Percentiles rank a stretch among this genome's conserved stretches.
Evolutionary conservation across 2,113 vertebrate species (phyloP).

Genomic region (Ursus arctos): DNA sequence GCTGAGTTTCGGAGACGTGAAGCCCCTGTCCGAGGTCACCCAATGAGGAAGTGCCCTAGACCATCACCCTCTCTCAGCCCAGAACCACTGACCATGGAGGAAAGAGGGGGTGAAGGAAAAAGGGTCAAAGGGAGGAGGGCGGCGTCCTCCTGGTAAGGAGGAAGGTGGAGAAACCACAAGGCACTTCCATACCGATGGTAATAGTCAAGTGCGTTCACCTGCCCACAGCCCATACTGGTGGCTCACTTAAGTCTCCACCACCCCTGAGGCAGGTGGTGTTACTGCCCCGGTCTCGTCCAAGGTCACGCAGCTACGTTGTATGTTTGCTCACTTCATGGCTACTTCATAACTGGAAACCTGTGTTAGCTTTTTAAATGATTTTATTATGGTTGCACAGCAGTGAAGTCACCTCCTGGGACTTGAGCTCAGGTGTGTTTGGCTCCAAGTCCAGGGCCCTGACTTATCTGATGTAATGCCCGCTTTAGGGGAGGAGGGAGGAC

Average conservation of each 20-base stretch:
- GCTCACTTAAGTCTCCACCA: neutral
- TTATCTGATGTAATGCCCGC: neutral
- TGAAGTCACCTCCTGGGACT: neutral
- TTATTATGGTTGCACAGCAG: neutral
- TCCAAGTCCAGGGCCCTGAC: neutral
- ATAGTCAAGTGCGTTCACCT: too few species aligned
- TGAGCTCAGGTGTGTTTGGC: neutral
- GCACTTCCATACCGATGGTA: accelerated
- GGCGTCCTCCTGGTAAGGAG: neutral
- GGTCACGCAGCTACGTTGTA: neutral
- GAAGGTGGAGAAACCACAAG: neutral
- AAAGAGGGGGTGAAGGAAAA: neutral
- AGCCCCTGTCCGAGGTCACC: neutral
- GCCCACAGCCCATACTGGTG: neutral
- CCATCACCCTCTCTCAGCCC: neutral
- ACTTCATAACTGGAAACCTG: neutral
- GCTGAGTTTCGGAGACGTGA: neutral
- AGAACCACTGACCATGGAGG: neutral
- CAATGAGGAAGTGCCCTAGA: neutral
- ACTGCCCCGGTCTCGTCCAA: neutral
- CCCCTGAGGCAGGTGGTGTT: neutral
- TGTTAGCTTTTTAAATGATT: neutral
- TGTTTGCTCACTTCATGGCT: neutral
- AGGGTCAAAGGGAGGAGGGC: neutral
- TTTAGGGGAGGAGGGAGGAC: neutral